Evolutionary conservation across 2,797 vertebrate genomes (phyloP).

Genomic region (Coendou prehensilis): DNA sequence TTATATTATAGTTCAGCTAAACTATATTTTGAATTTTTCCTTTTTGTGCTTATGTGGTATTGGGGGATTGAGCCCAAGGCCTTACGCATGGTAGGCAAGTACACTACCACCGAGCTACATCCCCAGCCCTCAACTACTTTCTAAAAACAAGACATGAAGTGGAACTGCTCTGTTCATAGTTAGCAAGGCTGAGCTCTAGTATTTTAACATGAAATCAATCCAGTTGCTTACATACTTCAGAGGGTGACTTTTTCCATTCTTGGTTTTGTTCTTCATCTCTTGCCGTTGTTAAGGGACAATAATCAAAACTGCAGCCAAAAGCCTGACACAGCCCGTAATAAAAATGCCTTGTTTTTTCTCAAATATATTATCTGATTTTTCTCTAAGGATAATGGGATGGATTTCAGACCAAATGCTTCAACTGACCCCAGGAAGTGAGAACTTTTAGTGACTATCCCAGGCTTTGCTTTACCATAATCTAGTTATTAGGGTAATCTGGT

Average conservation of each 20-base stretch:
- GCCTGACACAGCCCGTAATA: conserved; percentile 27
- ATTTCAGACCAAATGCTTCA: conserved; percentile 66
- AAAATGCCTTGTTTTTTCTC: conserved; percentile 56
- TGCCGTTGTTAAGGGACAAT: conserved; percentile 52
- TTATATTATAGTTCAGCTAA: neutral
- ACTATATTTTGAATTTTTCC: neutral
- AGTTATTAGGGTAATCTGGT: neutral
- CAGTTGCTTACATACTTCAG: neutral
- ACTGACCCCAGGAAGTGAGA: neutral
- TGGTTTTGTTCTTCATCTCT: conserved; percentile 41
- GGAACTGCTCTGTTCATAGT: conserved; percentile 34
- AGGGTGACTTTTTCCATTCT: conserved; percentile 25
- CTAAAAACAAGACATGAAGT: conserved; percentile 9
- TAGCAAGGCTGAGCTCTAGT: conserved; percentile 6
- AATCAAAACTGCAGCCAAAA: conserved; percentile 59
- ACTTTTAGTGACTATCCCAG: neutral
- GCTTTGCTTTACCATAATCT: neutral
- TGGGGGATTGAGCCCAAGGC: neutral
- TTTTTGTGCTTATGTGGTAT: neutral
- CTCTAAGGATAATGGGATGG: conserved; percentile 37
- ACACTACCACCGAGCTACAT: neutral
- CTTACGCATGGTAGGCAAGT: neutral
- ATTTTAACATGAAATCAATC: conserved; percentile 15
- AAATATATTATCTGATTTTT: conserved; percentile 59
- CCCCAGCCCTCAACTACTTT: neutral